Evolutionary conservation across 1,140 invertebrate species (phyloP), one percentile per base, ranked within the genome.

Genomic region (Drosophila pandora): DNA sequence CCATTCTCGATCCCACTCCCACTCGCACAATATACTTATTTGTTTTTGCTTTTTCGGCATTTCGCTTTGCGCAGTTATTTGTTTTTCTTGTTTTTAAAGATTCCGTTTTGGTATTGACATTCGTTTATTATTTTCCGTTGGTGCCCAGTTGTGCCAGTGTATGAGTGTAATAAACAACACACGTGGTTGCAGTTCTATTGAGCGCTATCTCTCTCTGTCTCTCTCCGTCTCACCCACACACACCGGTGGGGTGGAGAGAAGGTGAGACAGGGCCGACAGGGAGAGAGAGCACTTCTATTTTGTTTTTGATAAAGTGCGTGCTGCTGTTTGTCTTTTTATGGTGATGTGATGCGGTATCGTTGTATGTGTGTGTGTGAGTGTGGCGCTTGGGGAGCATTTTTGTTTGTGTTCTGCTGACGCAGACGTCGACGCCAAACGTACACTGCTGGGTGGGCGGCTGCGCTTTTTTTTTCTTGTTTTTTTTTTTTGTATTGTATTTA

Each of bases 41-140:
- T 75, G 71, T 75, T 75, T 71, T 72, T 72, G 56, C n/a, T 54
- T 82, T 88, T 88, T 88, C 64, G 79, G 71, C 72, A 77, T 88
- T 88, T 54, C 49, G 71, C 72, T 88, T 88, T 88, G 83, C 67
- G 49, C 83, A 76, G 71, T 79, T 88, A 79, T 88, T 88, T 88
- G 83, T 88, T 88, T 88, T 88, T 88, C 83, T 88, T 88, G 79
- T 88, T 88, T 87, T 88, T 54, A 68, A 79, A 73, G 71, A 88
- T 88, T 88, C 72, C 72, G 71, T 79, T 79, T 88, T 83, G 41
- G 76, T 72, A 83, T 88, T 83, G 71, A 88, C 79, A 77, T 88
- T 88, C 83, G 72, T 58, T 67, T 81, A 59, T 77, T 57, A 76
- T 75, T 60, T 55, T 63, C 30, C 53, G 43, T 54, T 65, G 58